Evolutionary conservation across 2,113 vertebrate species (phyloP).

Genomic region (Sminthopsis crassicaudata): DNA sequence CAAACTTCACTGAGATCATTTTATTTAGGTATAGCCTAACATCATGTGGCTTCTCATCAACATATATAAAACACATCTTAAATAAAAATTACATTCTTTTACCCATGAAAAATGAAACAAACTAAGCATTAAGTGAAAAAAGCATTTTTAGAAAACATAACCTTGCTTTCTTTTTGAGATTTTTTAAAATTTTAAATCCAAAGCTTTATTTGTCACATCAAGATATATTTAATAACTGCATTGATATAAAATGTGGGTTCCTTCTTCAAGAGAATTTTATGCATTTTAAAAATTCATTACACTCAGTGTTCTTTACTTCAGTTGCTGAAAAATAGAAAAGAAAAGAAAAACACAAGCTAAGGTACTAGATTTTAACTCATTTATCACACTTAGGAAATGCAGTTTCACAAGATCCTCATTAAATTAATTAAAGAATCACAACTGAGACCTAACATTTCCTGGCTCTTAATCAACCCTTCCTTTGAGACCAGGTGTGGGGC

Average conservation of each 20-base stretch:
- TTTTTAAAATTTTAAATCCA: conserved; percentile 9
- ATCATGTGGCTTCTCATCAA: not conserved
- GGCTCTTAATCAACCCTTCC: not conserved
- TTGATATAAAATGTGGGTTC: not conserved
- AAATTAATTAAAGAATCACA: not conserved
- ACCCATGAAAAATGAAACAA: not conserved
- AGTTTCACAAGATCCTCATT: not conserved
- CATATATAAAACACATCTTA: not conserved
- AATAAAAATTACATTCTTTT: not conserved
- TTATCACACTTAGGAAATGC: not conserved
- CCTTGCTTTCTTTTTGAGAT: not conserved
- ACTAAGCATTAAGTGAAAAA: not conserved
- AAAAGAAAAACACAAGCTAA: not conserved
- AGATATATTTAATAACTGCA: not conserved
- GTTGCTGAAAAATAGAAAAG: conserved; percentile 15
- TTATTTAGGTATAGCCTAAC: conserved; percentile 8
- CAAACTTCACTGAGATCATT: conserved; percentile 24
- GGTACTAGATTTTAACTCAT: not conserved
- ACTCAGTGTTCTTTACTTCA: not conserved
- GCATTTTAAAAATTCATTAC: conserved; percentile 2
- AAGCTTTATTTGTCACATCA: conserved; percentile 25
- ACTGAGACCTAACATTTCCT: not conserved
- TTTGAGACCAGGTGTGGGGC: not conserved
- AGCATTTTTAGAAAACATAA: not conserved
- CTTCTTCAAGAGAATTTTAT: not conserved